Evolutionary conservation across 2,113 vertebrate species (phyloP).

Genomic region (Columba livia): DNA sequence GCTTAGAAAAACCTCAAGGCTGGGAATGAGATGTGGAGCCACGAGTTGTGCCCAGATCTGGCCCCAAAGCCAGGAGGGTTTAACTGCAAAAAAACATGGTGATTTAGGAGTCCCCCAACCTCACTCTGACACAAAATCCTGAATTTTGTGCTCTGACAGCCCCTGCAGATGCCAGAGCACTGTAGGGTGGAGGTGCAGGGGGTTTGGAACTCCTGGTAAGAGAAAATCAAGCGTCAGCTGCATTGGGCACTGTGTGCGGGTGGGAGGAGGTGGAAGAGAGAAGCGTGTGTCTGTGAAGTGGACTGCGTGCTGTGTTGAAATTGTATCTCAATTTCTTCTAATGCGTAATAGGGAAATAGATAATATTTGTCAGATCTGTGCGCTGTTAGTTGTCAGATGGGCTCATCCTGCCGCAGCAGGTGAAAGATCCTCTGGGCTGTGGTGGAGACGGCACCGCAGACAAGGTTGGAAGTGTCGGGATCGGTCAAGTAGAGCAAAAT

Average conservation of each 20-base stretch:
- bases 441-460: not conserved
- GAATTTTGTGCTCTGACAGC: not conserved
- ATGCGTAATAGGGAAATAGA: not conserved
- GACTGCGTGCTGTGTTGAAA: not conserved
- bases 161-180: not conserved
- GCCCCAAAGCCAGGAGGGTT: not conserved
- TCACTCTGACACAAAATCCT: not conserved
- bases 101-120: not conserved
- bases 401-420: not conserved
- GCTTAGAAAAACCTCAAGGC: not conserved
- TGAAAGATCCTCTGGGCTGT: not conserved
- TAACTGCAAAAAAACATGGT: not conserved
- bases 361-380: not conserved
- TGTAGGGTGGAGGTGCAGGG: not conserved
- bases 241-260: rapidly evolving
- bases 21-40: not conserved
- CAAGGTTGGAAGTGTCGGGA: not conserved
- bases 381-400: not conserved
- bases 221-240: not conserved
- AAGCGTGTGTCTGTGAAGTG: not conserved
- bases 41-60: not conserved
- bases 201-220: not conserved
- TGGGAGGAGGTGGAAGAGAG: not conserved
- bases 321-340: not conserved
- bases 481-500: not conserved